Conservation (phyloP, 1,140 invertebrate genomes). For the Plectrocnemia conspersa region DNA sequence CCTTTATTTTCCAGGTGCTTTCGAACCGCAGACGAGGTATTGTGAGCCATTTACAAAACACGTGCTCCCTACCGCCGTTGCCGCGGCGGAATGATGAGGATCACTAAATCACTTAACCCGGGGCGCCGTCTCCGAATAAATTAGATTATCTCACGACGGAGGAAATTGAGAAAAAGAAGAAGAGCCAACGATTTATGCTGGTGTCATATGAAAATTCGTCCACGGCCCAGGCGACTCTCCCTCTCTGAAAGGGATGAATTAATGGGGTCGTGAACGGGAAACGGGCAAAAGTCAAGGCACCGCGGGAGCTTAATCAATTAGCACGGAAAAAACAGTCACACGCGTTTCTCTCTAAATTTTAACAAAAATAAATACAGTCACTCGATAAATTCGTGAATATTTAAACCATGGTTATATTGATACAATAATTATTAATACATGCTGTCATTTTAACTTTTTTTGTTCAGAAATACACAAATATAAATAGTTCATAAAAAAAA, state of each 20-base stretch:
- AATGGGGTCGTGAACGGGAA: conserved; percentile 13
- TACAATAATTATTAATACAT: too few relatives aligned
- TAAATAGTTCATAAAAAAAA: too few relatives aligned
- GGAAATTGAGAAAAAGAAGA: conserved; percentile 17
- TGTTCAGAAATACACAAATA: too few relatives aligned
- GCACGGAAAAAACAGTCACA: not conserved
- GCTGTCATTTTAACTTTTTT: too few relatives aligned
- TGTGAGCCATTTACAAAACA: not conserved
- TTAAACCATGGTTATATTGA: too few relatives aligned
- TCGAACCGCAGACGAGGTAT: not conserved
- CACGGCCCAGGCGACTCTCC: conserved; percentile 9
- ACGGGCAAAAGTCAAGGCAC: conserved; percentile 4
- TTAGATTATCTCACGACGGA: conserved; percentile 21
- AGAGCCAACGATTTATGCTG: conserved; percentile 25
- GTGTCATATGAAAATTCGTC: conserved; percentile 23
- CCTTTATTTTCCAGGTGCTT: too few relatives aligned
- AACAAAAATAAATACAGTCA: too few relatives aligned
- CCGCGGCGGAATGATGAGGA: conserved; percentile 20
- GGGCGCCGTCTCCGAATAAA: conserved; percentile 20
- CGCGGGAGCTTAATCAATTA: conserved; percentile 19
- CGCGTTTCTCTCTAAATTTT: too few relatives aligned
- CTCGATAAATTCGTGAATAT: too few relatives aligned
- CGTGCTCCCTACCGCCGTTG: not conserved
- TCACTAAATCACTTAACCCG: conserved; percentile 24
- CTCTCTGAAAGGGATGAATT: conserved; percentile 7